Evolutionary conservation across 2,113 vertebrate genomes (phyloP), one percentile per base, ranked within the genome.

Genomic region (Orycteropus afer): DNA sequence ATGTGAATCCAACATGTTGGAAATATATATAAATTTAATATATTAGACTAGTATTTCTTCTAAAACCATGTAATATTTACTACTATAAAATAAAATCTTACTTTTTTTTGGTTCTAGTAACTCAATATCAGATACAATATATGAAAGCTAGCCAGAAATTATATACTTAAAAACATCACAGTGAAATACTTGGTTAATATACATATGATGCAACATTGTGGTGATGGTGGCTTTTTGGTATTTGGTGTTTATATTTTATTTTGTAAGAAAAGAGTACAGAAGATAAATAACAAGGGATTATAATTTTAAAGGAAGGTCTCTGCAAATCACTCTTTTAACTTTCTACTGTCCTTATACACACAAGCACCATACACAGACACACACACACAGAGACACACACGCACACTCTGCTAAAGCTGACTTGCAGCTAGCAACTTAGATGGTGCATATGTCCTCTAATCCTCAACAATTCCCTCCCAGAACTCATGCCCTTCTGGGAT

Each of bases 1-100:
- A 40, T n/a, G 55, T 74, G 65, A 95, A 69, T 90, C 76, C 47
- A 61, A 27, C 51, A 27, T 80, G 45, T 88, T 96, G 93, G 69
- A 77, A 86, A 88, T 67, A 57, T 7, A 82, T n/a, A 76, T 69
- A 94, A 37, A 61, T 81, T 91, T 29, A 84, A 55, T 84, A 63
- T 42, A 74, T 79, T 76, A 89, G 45, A 47, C 14, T 83, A 94
- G 61, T 74, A 88, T 88, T 91, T 91, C 51, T 85, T 82, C 6
- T 96, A 95, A 94, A 79, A 51, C 37, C 32, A 18, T 51, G 4
- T 53, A 83, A 47, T 53, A 80, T 74, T 87, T 40, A 84, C 37
- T 81, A 22, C 20, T 22, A 57, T 93, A 53, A 91, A 78, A 85
- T 49, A 80, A 90, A 67, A 78, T 76, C 22, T 53, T 80, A 59